These are phyloP conservation scores for Diarsia mendica DNA, from an alignment of 2,888 invertebrate species.

Conservation along the genomic window DNA sequence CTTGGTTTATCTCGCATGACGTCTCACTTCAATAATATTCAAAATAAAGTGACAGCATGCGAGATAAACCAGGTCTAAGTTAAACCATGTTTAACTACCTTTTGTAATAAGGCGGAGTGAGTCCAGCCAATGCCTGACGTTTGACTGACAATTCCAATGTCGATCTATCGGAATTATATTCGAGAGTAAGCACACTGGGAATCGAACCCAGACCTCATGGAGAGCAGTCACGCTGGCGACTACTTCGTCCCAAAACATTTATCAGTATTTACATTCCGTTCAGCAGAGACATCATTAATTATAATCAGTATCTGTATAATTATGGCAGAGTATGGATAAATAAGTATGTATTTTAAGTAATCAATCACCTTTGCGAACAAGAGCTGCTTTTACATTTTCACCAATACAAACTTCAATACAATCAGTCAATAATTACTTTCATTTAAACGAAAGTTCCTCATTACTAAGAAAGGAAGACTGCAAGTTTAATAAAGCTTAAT, in stretches of 20 bases:
- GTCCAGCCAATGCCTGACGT: too few relatives aligned
- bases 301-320: background rate
- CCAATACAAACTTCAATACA: constrained; percentile 13
- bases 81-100: too few relatives aligned
- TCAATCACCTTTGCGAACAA: constrained; percentile 31
- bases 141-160: too few relatives aligned
- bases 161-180: too few relatives aligned
- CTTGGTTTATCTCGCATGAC: too few relatives aligned
- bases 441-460: constrained; percentile 42
- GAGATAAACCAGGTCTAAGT: too few relatives aligned
- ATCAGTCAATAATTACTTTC: constrained; percentile 31
- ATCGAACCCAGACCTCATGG: too few relatives aligned
- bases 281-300: background rate
- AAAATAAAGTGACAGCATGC: too few relatives aligned
- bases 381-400: background rate
- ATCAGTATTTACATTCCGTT: background rate
- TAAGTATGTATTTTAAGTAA: background rate
- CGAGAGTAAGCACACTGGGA: too few relatives aligned
- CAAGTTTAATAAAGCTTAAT: constrained; percentile 26
- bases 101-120: too few relatives aligned
- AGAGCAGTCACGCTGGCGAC: too few relatives aligned
- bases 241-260: background rate
- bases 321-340: background rate
- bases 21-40: too few relatives aligned
- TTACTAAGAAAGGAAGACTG: constrained; percentile 31